These are phyloP conservation scores for Porites cylindrica DNA, from an alignment of 92 coral and sea anemone species.

Conservation along the genomic window DNA sequence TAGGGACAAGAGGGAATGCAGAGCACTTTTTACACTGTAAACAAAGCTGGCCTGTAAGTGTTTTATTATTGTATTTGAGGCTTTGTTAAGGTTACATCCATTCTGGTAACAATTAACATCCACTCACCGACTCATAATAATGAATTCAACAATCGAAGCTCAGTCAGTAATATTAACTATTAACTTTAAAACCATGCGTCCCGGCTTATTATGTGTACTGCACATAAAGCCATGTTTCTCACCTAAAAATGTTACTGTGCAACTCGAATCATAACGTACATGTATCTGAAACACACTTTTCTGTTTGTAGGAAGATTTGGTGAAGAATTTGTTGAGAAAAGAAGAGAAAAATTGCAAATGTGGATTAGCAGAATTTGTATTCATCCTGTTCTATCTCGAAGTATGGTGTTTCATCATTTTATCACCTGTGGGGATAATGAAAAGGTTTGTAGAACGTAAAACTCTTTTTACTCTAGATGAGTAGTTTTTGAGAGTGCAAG, in stretches of 20 bases:
- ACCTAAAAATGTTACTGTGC: background rate
- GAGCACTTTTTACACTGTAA: too few species aligned
- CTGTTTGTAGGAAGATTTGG: conserved; percentile 87
- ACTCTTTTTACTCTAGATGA: background rate
- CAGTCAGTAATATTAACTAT: background rate
- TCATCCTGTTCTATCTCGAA: conserved; percentile 90
- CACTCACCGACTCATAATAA: background rate
- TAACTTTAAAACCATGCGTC: too few species aligned
- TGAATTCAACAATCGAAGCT: background rate
- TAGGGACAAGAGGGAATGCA: too few species aligned
- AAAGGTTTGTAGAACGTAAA: conserved; percentile 62
- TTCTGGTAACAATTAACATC: background rate
- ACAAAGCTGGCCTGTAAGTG: too few species aligned
- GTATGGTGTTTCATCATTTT: conserved; percentile 92
- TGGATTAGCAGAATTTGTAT: conserved; percentile 93
- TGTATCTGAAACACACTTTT: background rate
- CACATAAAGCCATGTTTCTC: background rate
- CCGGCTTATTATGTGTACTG: too few species aligned
- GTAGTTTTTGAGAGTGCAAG: background rate
- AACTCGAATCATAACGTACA: background rate
- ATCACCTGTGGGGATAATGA: conserved; percentile 80
- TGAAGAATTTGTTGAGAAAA: conserved; percentile 94
- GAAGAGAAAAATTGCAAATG: conserved; percentile 89
- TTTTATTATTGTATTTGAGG: too few species aligned
- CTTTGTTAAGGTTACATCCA: background rate